A percentile compares a stretch with the other conserved stretches of the same genome.
These are phyloP conservation scores for Babyrousa celebensis DNA, from an alignment of 2,797 vertebrate genomes.

Conservation along the genomic window DNA sequence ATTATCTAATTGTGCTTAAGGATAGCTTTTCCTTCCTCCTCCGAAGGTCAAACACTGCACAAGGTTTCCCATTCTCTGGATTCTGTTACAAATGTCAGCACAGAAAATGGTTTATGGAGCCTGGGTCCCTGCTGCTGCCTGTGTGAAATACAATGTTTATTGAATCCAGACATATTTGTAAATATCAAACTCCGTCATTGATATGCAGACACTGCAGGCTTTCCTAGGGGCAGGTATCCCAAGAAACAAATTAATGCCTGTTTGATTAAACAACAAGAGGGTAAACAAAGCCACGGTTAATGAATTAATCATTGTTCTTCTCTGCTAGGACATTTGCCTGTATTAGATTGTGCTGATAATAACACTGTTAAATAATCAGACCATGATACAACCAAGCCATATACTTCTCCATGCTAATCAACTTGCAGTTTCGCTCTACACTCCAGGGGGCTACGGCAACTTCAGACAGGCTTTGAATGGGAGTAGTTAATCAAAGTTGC, in stretches of 20 bases:
- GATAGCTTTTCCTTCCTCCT: constrained; percentile 45
- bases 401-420: constrained; percentile 50
- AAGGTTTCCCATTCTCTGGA: background rate
- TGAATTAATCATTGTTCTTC: constrained; percentile 54
- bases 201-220: background rate
- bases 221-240: background rate
- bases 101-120: constrained; percentile 35
- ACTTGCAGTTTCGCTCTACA: background rate
- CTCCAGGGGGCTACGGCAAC: background rate
- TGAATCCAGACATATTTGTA: constrained; percentile 12
- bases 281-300: constrained; percentile 65
- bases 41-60: background rate
- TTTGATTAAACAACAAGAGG: constrained; percentile 62
- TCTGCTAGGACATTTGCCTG: constrained; percentile 45
- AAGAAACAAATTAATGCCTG: constrained; percentile 59
- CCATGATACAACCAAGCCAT: background rate
- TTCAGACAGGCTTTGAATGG: constrained; percentile 51
- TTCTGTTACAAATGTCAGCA: constrained; percentile 49
- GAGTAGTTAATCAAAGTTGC: constrained; percentile 62
- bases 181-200: background rate
- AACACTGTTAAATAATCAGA: constrained; percentile 70
- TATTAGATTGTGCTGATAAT: constrained; percentile 61
- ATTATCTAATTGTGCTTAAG: constrained; percentile 27
- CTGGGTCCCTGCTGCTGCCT: background rate
- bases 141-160: constrained; percentile 26